Conservation (phyloP, 2,797 vertebrate genomes). For the Columba guinea region DNA sequence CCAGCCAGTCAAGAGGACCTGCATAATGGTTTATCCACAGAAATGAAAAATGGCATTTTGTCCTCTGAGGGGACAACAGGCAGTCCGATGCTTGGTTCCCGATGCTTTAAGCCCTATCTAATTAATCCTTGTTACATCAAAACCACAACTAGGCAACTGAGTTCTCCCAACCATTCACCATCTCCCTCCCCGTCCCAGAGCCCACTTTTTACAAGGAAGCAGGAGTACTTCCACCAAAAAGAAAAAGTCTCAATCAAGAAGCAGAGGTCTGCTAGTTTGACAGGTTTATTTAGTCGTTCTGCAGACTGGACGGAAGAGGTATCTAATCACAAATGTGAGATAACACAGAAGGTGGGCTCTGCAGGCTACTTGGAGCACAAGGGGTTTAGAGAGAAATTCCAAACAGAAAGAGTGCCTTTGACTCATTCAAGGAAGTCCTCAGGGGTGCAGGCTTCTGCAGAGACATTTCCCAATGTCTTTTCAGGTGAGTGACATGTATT, state of each 20-base stretch:
- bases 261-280: slow-evolving; percentile 78
- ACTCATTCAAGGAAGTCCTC: slow-evolving; percentile 80
- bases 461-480: slow-evolving; percentile 89
- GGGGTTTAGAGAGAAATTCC: slow-evolving; percentile 66
- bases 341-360: slow-evolving; percentile 70
- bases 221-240: slow-evolving; percentile 63
- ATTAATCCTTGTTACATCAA: slow-evolving; percentile 92
- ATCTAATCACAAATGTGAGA: slow-evolving; percentile 60
- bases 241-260: slow-evolving; percentile 72
- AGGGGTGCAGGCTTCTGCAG: slow-evolving; percentile 80
- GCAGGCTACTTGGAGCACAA: slow-evolving; percentile 79
- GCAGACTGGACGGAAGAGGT: slow-evolving; percentile 93
- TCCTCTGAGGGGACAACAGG: slow-evolving; percentile 66
- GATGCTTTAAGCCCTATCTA: slow-evolving; percentile 83
- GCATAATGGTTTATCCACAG: not conserved
- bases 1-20: slow-evolving; percentile 28
- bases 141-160: slow-evolving; percentile 94
- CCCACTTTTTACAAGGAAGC: slow-evolving; percentile 81
- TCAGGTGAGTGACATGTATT: slow-evolving; percentile 81
- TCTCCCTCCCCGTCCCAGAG: slow-evolving; percentile 87
- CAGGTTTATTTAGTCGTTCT: slow-evolving; percentile 85
- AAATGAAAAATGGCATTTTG: slow-evolving; percentile 56
- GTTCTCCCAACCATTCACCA: slow-evolving; percentile 89
- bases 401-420: slow-evolving; percentile 77
- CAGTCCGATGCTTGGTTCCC: slow-evolving; percentile 76